phyloP scores from a whole-genome alignment of 2,797 vertebrate genomes.

The Poliocrania exsul region DNA sequence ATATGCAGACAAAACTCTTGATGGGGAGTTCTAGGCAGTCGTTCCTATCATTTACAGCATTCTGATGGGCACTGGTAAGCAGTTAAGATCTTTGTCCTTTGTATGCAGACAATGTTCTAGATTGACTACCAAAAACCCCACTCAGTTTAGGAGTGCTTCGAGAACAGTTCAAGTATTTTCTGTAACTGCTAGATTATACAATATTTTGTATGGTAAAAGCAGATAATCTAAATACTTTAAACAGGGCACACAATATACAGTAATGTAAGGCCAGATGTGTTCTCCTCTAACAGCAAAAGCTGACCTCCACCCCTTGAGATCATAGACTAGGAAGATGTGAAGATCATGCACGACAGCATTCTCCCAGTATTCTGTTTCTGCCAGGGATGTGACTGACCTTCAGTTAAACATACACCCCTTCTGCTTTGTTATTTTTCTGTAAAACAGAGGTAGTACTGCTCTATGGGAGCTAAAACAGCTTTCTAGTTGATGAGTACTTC shows the following conservation, averaged over 20 bases:
- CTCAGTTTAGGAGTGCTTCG: not conserved
- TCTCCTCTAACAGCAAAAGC: not conserved
- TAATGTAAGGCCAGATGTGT: not conserved
- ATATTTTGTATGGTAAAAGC: not conserved
- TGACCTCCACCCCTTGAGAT: not conserved
- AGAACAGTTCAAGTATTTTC: not conserved
- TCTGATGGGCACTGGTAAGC: not conserved
- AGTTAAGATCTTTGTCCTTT: not conserved
- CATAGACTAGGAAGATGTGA: not conserved
- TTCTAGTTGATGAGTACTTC: not conserved
- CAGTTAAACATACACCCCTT: not conserved
- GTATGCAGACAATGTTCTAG: not conserved
- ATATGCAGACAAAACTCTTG: not conserved
- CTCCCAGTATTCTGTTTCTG: not conserved
- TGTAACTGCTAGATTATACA: not conserved
- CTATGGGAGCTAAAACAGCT: not conserved
- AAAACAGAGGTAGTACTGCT: not conserved
- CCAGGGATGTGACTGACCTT: not conserved
- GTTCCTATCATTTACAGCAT: not conserved
- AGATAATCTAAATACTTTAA: not conserved
- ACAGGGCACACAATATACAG: fast-evolving
- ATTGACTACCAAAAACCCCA: not conserved
- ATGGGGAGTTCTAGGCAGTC: not conserved
- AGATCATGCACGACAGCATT: not conserved
- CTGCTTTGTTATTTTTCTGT: not conserved